phyloP scores from a whole-genome alignment of 2,888 invertebrate species.

The Caenorhabditis imperialis region DNA sequence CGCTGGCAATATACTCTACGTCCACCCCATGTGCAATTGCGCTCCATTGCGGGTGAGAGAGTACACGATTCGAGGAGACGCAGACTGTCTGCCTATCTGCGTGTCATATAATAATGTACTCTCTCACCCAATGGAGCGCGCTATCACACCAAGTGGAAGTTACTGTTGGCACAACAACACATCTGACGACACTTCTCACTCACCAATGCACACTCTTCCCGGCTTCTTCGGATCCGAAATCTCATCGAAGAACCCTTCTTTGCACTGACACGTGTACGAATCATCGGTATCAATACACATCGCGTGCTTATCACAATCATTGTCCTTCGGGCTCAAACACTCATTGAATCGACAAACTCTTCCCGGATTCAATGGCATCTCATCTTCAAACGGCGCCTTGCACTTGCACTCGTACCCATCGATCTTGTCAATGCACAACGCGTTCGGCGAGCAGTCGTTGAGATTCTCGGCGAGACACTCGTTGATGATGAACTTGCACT shows the following conservation, averaged over 20 bases:
- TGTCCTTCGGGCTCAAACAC: conserved; percentile 60
- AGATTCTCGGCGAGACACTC: conserved; percentile 67
- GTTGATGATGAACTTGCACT: conserved; percentile 73
- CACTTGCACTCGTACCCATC: conserved; percentile 75
- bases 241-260: conserved; percentile 72
- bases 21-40: too few species aligned
- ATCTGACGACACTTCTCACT: too few species aligned
- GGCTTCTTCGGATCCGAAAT: conserved; percentile 64
- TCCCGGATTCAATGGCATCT: conserved; percentile 64
- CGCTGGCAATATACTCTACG: too few species aligned
- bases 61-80: too few species aligned
- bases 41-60: too few species aligned
- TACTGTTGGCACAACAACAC: too few species aligned
- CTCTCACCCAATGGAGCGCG: background rate
- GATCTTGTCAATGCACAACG: conserved; percentile 75
- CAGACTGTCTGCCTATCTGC: too few species aligned
- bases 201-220: conserved; percentile 71
- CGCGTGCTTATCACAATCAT: conserved; percentile 74
- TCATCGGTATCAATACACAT: conserved; percentile 76
- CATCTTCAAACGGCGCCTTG: conserved; percentile 64
- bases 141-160: conserved; percentile 6
- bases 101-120: too few species aligned
- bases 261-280: conserved; percentile 73
- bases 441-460: conserved; percentile 72
- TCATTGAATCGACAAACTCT: conserved; percentile 68